Conservation (phyloP, 2,888 invertebrate species). For the Papilio elwesi region DNA sequence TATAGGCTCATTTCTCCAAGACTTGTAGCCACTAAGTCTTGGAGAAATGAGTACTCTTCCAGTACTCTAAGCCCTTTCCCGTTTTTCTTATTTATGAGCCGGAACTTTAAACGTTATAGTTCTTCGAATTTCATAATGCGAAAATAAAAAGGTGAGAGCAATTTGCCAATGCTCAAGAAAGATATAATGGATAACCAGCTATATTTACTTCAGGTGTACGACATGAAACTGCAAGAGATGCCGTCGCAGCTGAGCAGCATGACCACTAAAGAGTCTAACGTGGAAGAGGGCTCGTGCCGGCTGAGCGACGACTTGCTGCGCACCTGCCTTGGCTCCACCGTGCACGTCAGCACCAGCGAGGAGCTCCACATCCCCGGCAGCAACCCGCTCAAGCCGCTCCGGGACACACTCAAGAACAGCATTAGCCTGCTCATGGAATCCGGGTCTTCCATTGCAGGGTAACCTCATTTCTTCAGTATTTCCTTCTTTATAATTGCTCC, state of each 20-base stretch:
- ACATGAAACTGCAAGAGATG: constrained; percentile 72
- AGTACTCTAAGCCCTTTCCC: too few relatives aligned
- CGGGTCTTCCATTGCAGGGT: constrained; percentile 62
- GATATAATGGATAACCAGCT: too few relatives aligned
- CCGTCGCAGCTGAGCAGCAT: constrained; percentile 62
- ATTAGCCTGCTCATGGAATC: constrained; percentile 77
- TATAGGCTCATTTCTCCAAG: background rate
- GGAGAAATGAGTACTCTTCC: too few relatives aligned
- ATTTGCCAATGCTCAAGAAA: too few relatives aligned
- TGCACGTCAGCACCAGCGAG: constrained; percentile 73
- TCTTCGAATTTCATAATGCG: too few relatives aligned
- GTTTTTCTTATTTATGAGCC: too few relatives aligned
- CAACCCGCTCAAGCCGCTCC: constrained; percentile 71
- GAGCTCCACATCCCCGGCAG: constrained; percentile 67
- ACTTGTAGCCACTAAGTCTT: too few relatives aligned
- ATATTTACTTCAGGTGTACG: constrained; percentile 62
- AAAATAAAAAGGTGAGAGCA: too few relatives aligned
- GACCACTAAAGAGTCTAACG: constrained; percentile 52
- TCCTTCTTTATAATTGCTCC: too few relatives aligned
- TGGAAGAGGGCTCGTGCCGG: constrained; percentile 54
- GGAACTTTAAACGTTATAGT: too few relatives aligned
- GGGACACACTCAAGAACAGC: constrained; percentile 77
- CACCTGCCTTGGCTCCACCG: constrained; percentile 69
- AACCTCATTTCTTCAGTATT: background rate
- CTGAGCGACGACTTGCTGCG: constrained; percentile 66